These are phyloP conservation scores for Battus philenor DNA, from an alignment of 1,140 invertebrate species.

Conservation along the genomic window DNA sequence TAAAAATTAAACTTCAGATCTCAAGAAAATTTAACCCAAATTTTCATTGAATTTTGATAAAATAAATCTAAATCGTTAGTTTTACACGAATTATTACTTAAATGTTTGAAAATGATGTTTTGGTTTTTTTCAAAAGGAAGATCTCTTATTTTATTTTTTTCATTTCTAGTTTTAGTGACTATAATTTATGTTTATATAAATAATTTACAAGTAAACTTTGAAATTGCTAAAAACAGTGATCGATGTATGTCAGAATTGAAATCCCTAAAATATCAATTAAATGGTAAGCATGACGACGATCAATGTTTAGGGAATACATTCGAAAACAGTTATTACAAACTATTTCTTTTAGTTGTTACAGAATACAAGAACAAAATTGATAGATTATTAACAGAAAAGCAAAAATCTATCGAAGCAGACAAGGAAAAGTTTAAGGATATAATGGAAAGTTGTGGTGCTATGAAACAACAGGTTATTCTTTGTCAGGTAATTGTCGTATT, in stretches of 20 bases:
- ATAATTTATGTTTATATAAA: slow-evolving; percentile 42
- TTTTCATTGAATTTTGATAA: too few relatives aligned
- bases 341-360: slow-evolving; percentile 49
- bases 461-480: slow-evolving; percentile 54
- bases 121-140: slow-evolving; percentile 25
- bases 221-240: slow-evolving; percentile 31
- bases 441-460: slow-evolving; percentile 60
- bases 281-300: slow-evolving; percentile 29
- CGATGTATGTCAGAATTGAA: slow-evolving; percentile 51
- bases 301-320: background rate
- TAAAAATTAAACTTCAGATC: too few relatives aligned
- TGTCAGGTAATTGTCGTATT: slow-evolving; percentile 58
- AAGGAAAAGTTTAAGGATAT: slow-evolving; percentile 53
- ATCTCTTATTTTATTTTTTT: slow-evolving; percentile 26
- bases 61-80: too few relatives aligned
- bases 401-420: slow-evolving; percentile 41
- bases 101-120: slow-evolving; percentile 25
- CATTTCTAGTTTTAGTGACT: slow-evolving; percentile 24
- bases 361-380: slow-evolving; percentile 59
- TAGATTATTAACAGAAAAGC: slow-evolving; percentile 49
- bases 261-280: slow-evolving; percentile 59
- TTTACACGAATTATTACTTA: too few relatives aligned
- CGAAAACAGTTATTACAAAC: background rate
- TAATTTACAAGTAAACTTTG: slow-evolving; percentile 43
- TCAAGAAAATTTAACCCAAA: too few relatives aligned